phyloP scores from a whole-genome alignment of 2,888 invertebrate species.

The Limnephilus auricula region DNA sequence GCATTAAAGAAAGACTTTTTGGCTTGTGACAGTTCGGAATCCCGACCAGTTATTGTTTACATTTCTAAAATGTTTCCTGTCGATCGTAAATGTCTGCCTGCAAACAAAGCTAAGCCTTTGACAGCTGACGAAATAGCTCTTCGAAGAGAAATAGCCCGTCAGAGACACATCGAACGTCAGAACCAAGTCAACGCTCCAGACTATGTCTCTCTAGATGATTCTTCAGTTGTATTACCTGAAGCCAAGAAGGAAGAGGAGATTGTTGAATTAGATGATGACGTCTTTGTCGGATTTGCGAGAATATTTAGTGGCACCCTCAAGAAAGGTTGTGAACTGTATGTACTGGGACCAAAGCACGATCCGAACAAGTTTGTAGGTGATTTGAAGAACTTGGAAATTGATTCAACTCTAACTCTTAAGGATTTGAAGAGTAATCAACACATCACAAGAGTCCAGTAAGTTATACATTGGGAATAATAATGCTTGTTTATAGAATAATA shows the following conservation, averaged over 20 bases:
- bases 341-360: conserved; percentile 92
- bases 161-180: conserved; percentile 80
- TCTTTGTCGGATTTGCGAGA: conserved; percentile 94
- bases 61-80: conserved; percentile 95
- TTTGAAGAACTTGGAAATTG: conserved; percentile 72
- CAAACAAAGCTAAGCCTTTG: conserved; percentile 87
- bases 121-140: conserved; percentile 85
- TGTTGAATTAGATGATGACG: conserved; percentile 73
- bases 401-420: conserved; percentile 77
- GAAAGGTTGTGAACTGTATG: conserved; percentile 87
- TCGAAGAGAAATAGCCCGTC: conserved; percentile 82
- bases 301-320: conserved; percentile 92
- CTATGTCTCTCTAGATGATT: conserved; percentile 59
- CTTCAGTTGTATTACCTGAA: conserved; percentile 56
- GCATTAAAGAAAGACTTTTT: conserved; percentile 83
- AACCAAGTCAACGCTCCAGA: conserved; percentile 66
- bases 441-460: conserved; percentile 79
- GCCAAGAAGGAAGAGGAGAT: conserved; percentile 68
- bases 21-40: conserved; percentile 81
- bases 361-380: conserved; percentile 80
- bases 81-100: conserved; percentile 85
- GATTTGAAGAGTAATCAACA: conserved; percentile 81
- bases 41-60: conserved; percentile 85
- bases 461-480: conserved; percentile 60
- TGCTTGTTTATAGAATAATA: too few species aligned